Conservation (phyloP, 2,888 invertebrate genomes). For the Agrochola circellaris region DNA sequence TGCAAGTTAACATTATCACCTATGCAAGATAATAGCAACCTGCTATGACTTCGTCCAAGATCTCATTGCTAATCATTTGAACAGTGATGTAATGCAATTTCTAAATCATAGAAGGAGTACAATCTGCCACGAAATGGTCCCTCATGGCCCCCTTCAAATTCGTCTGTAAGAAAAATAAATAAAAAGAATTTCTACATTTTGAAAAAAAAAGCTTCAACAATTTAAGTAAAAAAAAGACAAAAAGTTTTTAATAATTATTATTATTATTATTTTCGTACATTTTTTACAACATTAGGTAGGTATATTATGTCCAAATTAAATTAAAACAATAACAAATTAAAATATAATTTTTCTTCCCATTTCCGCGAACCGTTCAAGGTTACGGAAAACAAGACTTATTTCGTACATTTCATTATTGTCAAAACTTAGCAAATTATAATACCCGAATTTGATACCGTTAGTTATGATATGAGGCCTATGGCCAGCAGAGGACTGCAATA, state of each 20-base stretch:
- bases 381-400: background rate
- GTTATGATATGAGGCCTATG: background rate
- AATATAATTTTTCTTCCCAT: background rate
- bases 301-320: background rate
- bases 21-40: slow-evolving; percentile 9
- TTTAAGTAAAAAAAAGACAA: background rate
- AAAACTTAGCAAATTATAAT: background rate
- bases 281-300: slow-evolving; percentile 1
- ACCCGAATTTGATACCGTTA: background rate
- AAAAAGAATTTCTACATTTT: slow-evolving; percentile 20
- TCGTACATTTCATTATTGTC: background rate
- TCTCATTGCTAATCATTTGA: slow-evolving; percentile 80
- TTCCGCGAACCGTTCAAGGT: background rate
- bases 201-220: background rate
- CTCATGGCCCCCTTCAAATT: slow-evolving; percentile 49
- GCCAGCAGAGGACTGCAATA: no score
- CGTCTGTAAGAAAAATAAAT: slow-evolving; percentile 69
- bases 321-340: slow-evolving; percentile 19
- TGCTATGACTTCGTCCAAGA: slow-evolving; percentile 15
- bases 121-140: slow-evolving; percentile 68
- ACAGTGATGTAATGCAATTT: slow-evolving; percentile 85
- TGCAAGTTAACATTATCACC: background rate
- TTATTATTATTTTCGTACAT: slow-evolving; percentile 4
- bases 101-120: slow-evolving; percentile 85
- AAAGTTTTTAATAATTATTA: background rate